phyloP scores from a whole-genome alignment of 2,888 invertebrate genomes.

The Luperina nickerlii region DNA sequence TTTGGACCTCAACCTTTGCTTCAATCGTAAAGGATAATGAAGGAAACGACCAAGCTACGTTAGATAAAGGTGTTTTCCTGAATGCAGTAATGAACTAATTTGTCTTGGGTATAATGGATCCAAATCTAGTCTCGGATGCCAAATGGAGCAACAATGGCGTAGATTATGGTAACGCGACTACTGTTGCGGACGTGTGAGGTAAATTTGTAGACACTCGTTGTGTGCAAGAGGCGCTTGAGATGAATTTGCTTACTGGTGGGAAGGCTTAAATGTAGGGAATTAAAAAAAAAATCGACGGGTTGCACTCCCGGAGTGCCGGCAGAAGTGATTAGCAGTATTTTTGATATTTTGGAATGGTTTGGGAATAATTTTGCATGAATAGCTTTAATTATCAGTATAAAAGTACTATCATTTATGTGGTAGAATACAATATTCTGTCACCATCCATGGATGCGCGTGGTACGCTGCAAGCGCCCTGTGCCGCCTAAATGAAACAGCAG shows the following conservation, averaged over 20 bases:
- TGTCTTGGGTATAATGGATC: slow-evolving; percentile 74
- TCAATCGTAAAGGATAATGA: background rate
- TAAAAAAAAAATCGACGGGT: too few relatives aligned
- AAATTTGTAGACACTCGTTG: slow-evolving; percentile 28
- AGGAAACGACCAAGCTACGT: slow-evolving; percentile 13
- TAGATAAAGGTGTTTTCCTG: slow-evolving; percentile 65
- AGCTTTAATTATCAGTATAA: too few relatives aligned
- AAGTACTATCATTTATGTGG: too few relatives aligned
- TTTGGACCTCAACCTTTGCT: background rate
- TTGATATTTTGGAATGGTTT: too few relatives aligned
- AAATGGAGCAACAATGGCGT: slow-evolving; percentile 70
- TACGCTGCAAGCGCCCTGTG: too few relatives aligned
- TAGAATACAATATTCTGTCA: too few relatives aligned
- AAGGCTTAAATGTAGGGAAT: slow-evolving; percentile 4
- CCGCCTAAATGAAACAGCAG: too few relatives aligned
- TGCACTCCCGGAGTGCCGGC: too few relatives aligned
- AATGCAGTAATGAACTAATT: slow-evolving; percentile 80
- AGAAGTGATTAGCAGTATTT: too few relatives aligned
- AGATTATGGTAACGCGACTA: slow-evolving; percentile 57
- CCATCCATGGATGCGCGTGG: too few relatives aligned
- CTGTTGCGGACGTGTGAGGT: slow-evolving; percentile 26
- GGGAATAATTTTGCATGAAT: too few relatives aligned
- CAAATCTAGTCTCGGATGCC: slow-evolving; percentile 71
- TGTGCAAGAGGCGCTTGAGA: slow-evolving; percentile 16
- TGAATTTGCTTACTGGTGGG: slow-evolving; percentile 24